A percentile compares a stretch with the other conserved stretches of the same genome.
Evolutionary conservation across 2,113 vertebrate species (phyloP).

Genomic region (Epinephelus lanceolatus): DNA sequence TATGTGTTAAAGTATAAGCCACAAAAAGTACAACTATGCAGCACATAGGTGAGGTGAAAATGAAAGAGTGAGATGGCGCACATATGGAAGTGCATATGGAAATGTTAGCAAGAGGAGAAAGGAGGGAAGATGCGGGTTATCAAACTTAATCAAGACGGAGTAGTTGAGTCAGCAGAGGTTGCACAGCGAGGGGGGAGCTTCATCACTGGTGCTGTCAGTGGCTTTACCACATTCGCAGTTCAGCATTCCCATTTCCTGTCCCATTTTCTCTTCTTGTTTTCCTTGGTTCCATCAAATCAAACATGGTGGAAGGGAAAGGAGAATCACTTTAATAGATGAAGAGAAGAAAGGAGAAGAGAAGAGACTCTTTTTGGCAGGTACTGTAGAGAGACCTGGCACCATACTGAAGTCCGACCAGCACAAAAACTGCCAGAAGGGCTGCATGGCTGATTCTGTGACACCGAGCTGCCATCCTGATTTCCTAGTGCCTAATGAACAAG

Average conservation of each 20-base stretch:
- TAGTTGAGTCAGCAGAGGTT: conserved; percentile 28
- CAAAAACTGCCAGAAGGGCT: conserved; percentile 56
- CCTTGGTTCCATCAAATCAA: background rate
- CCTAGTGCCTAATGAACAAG: conserved; percentile 1
- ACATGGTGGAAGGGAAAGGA: background rate
- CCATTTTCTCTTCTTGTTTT: conserved; percentile 9
- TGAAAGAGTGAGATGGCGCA: conserved; percentile 20
- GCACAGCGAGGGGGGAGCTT: background rate
- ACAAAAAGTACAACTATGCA: background rate
- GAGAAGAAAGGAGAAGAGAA: background rate
- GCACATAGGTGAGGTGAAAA: background rate
- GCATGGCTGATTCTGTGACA: conserved; percentile 27
- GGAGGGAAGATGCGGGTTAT: conserved; percentile 7
- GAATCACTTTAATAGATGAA: conserved; percentile 12
- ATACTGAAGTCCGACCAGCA: conserved; percentile 28
- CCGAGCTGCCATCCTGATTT: conserved; percentile 64
- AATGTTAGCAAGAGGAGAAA: background rate
- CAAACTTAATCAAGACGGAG: conserved; percentile 41
- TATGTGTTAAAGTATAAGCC: background rate
- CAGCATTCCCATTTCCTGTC: background rate
- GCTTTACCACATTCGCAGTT: background rate
- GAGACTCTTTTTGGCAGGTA: conserved; percentile 41
- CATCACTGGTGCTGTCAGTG: background rate
- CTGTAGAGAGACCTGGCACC: conserved; percentile 30
- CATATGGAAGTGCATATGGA: conserved; percentile 53